Conservation (phyloP, 2,113 vertebrate species). For the Pluvianellus socialis region DNA sequence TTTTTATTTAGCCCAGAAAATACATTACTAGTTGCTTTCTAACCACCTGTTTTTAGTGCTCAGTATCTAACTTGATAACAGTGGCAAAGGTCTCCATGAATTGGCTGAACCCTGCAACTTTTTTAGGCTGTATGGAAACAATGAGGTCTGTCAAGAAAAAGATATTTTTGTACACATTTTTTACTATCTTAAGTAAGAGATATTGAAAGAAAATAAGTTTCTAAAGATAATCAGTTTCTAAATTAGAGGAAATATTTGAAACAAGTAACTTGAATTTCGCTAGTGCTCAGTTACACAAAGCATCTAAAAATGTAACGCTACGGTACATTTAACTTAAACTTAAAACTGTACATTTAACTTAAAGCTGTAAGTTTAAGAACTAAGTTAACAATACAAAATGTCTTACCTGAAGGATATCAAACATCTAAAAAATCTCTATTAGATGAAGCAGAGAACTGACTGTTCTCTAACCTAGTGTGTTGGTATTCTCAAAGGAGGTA, state of each 20-base stretch:
- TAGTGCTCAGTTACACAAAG: background rate
- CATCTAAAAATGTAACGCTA: background rate
- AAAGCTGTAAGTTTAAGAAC: background rate
- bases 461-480: conserved; percentile 1
- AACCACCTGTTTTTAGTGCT: background rate
- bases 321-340: background rate
- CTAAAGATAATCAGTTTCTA: background rate
- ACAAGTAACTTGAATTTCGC: background rate
- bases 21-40: background rate
- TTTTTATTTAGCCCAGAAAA: background rate
- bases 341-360: background rate
- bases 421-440: background rate
- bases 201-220: background rate
- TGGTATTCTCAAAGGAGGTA: conserved; percentile 50
- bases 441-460: background rate
- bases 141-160: background rate
- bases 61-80: background rate
- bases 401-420: background rate
- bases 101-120: rapidly evolving
- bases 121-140: background rate
- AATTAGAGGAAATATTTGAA: background rate
- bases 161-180: background rate
- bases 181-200: background rate
- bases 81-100: background rate
- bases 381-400: background rate